phyloP scores from a whole-genome alignment of 2,888 invertebrate genomes.

The Diogma glabrata region DNA sequence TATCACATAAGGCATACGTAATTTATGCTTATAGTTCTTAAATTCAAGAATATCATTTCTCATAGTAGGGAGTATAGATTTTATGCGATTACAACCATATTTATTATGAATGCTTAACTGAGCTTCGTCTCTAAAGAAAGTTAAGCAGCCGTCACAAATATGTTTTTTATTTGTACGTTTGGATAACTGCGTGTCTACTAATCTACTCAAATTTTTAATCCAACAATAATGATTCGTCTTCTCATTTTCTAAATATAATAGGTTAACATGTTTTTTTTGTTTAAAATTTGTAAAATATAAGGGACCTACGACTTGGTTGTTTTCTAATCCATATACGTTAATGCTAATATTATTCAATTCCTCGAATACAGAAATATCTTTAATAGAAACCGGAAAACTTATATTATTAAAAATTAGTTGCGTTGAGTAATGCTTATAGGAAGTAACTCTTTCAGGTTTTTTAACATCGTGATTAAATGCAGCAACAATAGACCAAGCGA shows the following conservation, averaged over 20 bases:
- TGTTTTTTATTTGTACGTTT: conserved; percentile 19
- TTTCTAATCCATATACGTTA: conserved; percentile 19
- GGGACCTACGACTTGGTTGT: conserved; percentile 19
- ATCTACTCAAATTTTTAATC: background rate
- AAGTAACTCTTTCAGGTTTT: background rate
- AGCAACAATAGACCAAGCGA: background rate
- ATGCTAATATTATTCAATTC: conserved; percentile 20
- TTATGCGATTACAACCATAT: conserved; percentile 7
- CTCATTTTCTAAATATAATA: conserved; percentile 16
- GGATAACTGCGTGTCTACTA: conserved; percentile 10
- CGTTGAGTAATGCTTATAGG: background rate
- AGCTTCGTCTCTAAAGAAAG: conserved; percentile 20
- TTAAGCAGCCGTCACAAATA: too few relatives aligned
- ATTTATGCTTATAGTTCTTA: conserved; percentile 16
- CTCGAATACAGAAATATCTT: conserved; percentile 22
- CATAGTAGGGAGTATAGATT: conserved; percentile 17
- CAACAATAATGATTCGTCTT: background rate
- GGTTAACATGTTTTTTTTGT: conserved; percentile 22
- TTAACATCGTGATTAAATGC: background rate
- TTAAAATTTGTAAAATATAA: conserved; percentile 10
- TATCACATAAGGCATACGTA: conserved; percentile 21
- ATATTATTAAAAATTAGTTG: conserved; percentile 17
- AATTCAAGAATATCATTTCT: conserved; percentile 16
- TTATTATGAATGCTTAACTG: conserved; percentile 15
- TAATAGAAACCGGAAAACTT: conserved; percentile 20